phyloP scores from a whole-genome alignment of 2,113 vertebrate genomes.

The Ciconia boyciana region DNA sequence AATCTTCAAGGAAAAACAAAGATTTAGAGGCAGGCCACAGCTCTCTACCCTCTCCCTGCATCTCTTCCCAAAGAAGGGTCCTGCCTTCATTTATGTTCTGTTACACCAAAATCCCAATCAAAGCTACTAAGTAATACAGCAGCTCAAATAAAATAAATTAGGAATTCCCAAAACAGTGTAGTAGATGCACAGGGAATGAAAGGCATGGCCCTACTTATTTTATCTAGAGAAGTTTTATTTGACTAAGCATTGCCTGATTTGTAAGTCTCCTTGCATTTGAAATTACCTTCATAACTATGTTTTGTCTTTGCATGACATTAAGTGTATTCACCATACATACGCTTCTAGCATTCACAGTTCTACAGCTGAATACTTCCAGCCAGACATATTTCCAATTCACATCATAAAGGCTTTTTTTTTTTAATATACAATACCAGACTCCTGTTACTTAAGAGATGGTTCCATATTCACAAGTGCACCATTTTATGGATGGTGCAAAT shows the following conservation, averaged over 20 bases:
- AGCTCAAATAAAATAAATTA: not conserved
- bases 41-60: not conserved
- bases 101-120: not conserved
- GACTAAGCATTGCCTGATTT: not conserved
- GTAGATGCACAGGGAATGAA: not conserved
- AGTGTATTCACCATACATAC: not conserved
- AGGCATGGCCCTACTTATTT: not conserved
- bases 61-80: not conserved
- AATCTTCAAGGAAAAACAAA: constrained; percentile 72
- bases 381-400: not conserved
- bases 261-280: not conserved
- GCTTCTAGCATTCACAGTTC: not conserved
- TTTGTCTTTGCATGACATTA: not conserved
- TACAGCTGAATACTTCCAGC: not conserved
- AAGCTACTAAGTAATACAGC: not conserved
- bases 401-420: not conserved
- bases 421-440: not conserved
- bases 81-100: not conserved
- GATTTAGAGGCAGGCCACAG: not conserved
- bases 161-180: not conserved
- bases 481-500: not conserved
- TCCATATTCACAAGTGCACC: not conserved
- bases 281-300: not conserved
- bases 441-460: not conserved
- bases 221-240: not conserved